These are phyloP conservation scores for Scomber japonicus DNA, from an alignment of 2,113 vertebrate species.

Conservation along the genomic window DNA sequence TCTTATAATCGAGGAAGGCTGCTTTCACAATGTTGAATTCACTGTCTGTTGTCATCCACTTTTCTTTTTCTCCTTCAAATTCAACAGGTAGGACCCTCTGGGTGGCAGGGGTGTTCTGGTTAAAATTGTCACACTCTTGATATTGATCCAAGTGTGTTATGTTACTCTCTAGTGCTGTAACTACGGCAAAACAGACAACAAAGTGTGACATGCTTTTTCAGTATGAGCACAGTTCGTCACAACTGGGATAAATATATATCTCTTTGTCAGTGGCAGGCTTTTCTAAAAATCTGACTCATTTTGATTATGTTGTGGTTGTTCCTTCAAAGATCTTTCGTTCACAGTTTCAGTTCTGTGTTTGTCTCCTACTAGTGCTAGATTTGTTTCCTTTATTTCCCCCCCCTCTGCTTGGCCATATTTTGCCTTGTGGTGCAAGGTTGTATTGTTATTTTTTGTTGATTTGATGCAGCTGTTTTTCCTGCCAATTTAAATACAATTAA, in stretches of 20 bases:
- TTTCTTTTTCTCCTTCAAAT: neutral
- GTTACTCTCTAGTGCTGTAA: neutral
- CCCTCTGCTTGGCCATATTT: neutral
- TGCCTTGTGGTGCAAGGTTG: neutral
- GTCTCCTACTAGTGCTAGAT: neutral
- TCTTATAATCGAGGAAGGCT: too few species aligned
- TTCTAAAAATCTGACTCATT: conserved; percentile 9
- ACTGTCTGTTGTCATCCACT: neutral
- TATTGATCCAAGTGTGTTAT: conserved; percentile 10
- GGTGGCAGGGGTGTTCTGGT: conserved; percentile 7
- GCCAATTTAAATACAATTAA: neutral
- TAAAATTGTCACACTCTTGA: neutral
- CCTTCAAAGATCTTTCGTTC: conserved; percentile 10
- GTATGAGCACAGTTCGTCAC: neutral
- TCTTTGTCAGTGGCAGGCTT: neutral
- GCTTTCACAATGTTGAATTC: too few species aligned
- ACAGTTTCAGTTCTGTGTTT: neutral
- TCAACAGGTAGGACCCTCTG: conserved; percentile 6
- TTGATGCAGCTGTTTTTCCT: neutral
- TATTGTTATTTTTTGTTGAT: conserved; percentile 4
- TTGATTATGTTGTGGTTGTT: conserved; percentile 9
- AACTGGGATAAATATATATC: conserved; percentile 2
- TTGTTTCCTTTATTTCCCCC: conserved; percentile 2
- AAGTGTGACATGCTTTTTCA: neutral
- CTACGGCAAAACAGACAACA: neutral